These are phyloP conservation scores for Hoplostethus mediterraneus DNA, from an alignment of 2,797 vertebrate genomes.

Conservation along the genomic window DNA sequence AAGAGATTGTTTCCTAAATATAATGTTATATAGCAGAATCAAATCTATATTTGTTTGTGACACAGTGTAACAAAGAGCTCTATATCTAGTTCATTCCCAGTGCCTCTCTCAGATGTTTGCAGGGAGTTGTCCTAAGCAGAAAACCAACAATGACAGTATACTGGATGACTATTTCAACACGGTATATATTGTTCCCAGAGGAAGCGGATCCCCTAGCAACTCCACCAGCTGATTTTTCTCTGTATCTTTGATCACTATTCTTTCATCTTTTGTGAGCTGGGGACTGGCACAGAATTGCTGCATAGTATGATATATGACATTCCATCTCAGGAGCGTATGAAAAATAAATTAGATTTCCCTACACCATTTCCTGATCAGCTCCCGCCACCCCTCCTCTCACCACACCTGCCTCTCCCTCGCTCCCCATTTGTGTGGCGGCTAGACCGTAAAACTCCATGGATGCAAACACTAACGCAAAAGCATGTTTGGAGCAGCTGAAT, in stretches of 20 bases:
- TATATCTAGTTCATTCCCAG: conserved; percentile 2
- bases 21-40: not conserved
- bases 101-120: conserved; percentile 43
- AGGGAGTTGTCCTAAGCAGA: conserved; percentile 41
- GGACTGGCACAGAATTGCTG: conserved; percentile 70
- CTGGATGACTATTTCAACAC: conserved; percentile 67
- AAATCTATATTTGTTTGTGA: conserved; percentile 4
- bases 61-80: not conserved
- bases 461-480: conserved; percentile 12
- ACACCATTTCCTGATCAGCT: conserved; percentile 77
- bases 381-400: conserved; percentile 41
- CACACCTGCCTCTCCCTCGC: conserved; percentile 60
- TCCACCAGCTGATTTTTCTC: conserved; percentile 58
- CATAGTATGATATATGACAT: conserved; percentile 79
- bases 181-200: conserved; percentile 72
- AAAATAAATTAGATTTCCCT: conserved; percentile 84
- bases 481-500: not conserved
- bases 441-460: conserved; percentile 13
- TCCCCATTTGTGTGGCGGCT: conserved; percentile 23
- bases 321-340: conserved; percentile 79
- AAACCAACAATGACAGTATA: conserved; percentile 55
- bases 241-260: conserved; percentile 79
- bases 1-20: not conserved
- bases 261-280: conserved; percentile 79
- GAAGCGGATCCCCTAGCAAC: conserved; percentile 60